A percentile compares a stretch with the other conserved stretches of the same genome.
Conservation (phyloP, 1,140 invertebrate genomes). For the Pseudobourletiella spinata region DNA sequence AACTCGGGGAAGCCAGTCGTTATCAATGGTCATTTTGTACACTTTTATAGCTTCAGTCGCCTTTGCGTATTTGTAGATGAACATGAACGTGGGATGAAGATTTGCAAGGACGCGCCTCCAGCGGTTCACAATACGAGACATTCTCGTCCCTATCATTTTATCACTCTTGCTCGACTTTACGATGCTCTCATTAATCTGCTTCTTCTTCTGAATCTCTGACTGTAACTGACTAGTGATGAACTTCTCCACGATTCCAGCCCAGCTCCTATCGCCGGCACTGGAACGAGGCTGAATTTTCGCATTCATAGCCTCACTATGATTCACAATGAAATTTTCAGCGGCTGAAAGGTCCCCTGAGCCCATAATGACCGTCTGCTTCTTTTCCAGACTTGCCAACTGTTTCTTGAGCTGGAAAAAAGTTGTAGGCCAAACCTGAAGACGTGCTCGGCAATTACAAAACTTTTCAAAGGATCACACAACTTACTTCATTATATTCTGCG, state of each 20-base stretch:
- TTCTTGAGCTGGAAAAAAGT: background rate
- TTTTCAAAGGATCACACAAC: too few species aligned
- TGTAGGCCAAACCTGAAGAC: too few species aligned
- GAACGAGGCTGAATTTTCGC: background rate
- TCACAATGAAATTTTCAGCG: background rate
- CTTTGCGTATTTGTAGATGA: conserved; percentile 11
- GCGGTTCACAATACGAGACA: conserved; percentile 16
- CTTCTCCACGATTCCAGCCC: conserved; percentile 11
- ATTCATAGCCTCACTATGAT: background rate
- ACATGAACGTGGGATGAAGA: conserved; percentile 21
- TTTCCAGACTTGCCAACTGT: background rate
- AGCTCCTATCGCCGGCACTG: background rate
- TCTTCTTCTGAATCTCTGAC: conserved; percentile 5
- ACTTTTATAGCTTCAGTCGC: background rate
- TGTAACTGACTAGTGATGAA: conserved; percentile 6
- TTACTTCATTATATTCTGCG: background rate
- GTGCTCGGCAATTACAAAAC: too few species aligned
- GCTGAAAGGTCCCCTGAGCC: too few species aligned
- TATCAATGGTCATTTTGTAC: conserved; percentile 6
- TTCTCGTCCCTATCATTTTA: background rate
- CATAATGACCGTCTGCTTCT: too few species aligned
- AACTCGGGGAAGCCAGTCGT: conserved; percentile 14
- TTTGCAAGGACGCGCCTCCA: conserved; percentile 25
- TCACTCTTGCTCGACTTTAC: background rate
- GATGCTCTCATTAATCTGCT: background rate